Evolutionary conservation across 2,797 vertebrate species (phyloP), one percentile per base, ranked within the genome.

Genomic region (Babyrousa celebensis): DNA sequence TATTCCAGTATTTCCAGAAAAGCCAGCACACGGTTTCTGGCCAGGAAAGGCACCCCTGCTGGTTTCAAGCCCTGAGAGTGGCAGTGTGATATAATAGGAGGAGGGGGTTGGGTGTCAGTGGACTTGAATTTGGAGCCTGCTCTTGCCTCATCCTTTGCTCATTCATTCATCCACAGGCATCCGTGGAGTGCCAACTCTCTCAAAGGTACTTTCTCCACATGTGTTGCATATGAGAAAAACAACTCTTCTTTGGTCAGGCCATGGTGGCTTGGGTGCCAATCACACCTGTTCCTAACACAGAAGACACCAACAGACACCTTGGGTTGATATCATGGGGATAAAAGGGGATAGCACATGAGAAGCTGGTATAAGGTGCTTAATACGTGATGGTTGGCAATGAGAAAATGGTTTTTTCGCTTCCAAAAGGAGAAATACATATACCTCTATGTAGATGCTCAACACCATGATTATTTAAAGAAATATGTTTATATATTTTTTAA

Each of bases 401-500:
- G 17, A 5, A 60, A 32, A 12, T 43, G 7, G 17, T 68, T 85
- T 88, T 21, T 48, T 36, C 36, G 63, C 3, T 8, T 71, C 54
- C 54, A 71, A 86, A 74, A 48, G 79, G 83, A 89, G 62, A 91
- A 85, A 74, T 54, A 71, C 11, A 36, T 2, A 2, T 25, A 21
- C 52, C 52, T 75, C 12, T 25, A 97, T 84, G 18, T 80, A 67
- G 32, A 75, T 84, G 27, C 16, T 84, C 60, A 84, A 85, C 62
- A 36, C 32, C n/a, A 56, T 20, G 87, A 62, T 32, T 71, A 60
- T 85, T 90, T 68, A 63, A 86, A 92, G 67, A 92, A 80, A 36
- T 63, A 2, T 36, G 56, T 92, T n/a, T 90, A 87, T 89, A 78
- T 79, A 23, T 10, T 27, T 62, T 77, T 75, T 67, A 48, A 84